Base-by-base conservation (phyloP, 2,797 vertebrate species). In the Craterocephalus amniculus region DNA sequence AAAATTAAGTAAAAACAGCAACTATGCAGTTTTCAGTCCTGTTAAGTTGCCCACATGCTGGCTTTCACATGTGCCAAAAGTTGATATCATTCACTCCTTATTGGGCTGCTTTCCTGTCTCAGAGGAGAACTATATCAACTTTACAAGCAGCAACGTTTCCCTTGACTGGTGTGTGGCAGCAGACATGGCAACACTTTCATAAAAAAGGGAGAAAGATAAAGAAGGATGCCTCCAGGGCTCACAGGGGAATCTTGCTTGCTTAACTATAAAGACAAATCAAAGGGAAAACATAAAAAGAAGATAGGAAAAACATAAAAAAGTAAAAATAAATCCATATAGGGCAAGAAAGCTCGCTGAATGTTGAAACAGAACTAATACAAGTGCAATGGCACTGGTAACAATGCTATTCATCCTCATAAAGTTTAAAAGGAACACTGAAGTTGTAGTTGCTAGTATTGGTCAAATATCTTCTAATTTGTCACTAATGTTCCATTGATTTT, bases 181-280 rank as follows among this genome's bases (percentile, higher is more conserved):
- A 72, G 58, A 63, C 65, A 40, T 26, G 57, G 72, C 55, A 24
- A 38, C 74, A 22, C 64, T 67, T 77, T 29, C 67, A 76, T 55
- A 14, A 38, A 58, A n/a, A 67, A 27, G 24, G 54, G 60, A 59
- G 74, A 6, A 59, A 57, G 58, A 36, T 16, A 43, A 68, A 63
- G 79, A 79, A 70, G 58, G 72, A 84, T 78, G 75, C 78, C 72
- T 71, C 38, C 59, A 22, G 78, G 81, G 67, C 51, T 76, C 74
- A 59, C 78, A 43, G 16, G 80, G 73, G 79, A 87, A 57, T 38
- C 63, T 67, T 79, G 58, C 58, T 57, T 40, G 36, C 73, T 65
- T 65, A 62, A 69, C 43, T 57, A 38, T 67, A 54, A 65, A 70
- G 58, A n/a, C 35, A 61, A 67, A 79, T 72, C 64, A 74, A 73